A percentile compares a stretch with the other conserved stretches of the same genome.
Evolutionary conservation across 2,113 vertebrate genomes (phyloP).

Genomic region (Etheostoma spectabile): DNA sequence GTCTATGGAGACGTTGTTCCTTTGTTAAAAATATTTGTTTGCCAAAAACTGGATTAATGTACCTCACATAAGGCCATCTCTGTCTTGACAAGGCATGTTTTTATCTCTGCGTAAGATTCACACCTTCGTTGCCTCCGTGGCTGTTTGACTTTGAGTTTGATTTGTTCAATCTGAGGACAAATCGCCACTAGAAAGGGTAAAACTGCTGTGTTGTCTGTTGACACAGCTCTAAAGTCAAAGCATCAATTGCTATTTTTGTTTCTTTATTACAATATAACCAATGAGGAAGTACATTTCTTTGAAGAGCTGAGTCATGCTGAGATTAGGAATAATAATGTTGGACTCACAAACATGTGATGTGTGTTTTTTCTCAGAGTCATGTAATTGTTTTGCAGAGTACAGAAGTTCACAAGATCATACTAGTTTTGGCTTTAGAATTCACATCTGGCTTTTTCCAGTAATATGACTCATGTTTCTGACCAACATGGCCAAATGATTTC

Average conservation of each 20-base stretch:
- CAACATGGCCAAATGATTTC: background rate
- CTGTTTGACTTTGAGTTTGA: no score
- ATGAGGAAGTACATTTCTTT: background rate
- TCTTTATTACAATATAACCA: background rate
- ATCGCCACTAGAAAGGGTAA: no score
- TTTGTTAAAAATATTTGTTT: no score
- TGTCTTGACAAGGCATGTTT: no score
- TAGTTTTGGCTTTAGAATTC: background rate
- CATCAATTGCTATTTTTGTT: background rate
- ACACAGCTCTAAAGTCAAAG: background rate
- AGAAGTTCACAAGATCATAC: background rate
- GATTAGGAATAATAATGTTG: background rate
- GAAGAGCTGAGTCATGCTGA: conserved; percentile 13
- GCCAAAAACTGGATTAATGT: no score
- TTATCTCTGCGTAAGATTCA: no score
- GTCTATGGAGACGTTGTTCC: no score
- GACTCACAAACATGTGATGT: conserved; percentile 1
- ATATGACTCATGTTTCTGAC: conserved; percentile 20
- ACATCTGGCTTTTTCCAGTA: conserved; percentile 9
- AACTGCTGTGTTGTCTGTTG: background rate
- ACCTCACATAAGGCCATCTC: no score
- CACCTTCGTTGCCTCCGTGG: no score
- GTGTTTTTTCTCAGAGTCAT: background rate
- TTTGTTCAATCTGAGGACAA: no score
- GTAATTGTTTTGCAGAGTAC: background rate